A percentile compares a stretch with the other conserved stretches of the same genome.
phyloP scores from a whole-genome alignment of 2,888 invertebrate species.

The Troides helena region DNA sequence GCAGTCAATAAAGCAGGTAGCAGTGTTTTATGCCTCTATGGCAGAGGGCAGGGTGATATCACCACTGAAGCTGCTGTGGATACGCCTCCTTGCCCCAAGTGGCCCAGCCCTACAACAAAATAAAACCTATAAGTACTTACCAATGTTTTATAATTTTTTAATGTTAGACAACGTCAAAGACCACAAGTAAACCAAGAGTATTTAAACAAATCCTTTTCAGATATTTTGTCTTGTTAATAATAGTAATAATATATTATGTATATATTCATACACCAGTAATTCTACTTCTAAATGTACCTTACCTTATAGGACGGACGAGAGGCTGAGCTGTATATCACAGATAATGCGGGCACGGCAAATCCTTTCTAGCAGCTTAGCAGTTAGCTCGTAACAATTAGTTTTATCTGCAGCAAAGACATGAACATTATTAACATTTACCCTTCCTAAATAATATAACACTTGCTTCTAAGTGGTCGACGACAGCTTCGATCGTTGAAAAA shows the following conservation, averaged over 20 bases:
- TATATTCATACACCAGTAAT: too few relatives aligned
- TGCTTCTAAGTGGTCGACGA: neutral
- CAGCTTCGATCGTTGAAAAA: slow-evolving; percentile 30
- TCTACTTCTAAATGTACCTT: slow-evolving; percentile 6
- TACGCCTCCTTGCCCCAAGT: slow-evolving; percentile 84
- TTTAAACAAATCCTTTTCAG: neutral
- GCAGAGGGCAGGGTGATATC: slow-evolving; percentile 78
- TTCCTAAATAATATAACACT: slow-evolving; percentile 5
- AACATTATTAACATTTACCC: slow-evolving; percentile 24
- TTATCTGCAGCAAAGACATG: slow-evolving; percentile 47
- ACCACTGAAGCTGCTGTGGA: slow-evolving; percentile 79
- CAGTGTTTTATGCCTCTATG: slow-evolving; percentile 76
- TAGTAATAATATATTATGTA: too few relatives aligned
- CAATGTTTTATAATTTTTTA: too few relatives aligned
- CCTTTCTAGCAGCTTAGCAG: slow-evolving; percentile 75
- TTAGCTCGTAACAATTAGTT: slow-evolving; percentile 73
- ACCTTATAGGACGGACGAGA: slow-evolving; percentile 81
- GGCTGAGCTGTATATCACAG: slow-evolving; percentile 82
- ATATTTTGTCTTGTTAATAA: neutral
- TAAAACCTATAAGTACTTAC: neutral
- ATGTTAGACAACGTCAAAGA: too few relatives aligned
- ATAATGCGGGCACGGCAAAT: slow-evolving; percentile 80
- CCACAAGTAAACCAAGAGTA: neutral
- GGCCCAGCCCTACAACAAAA: slow-evolving; percentile 80
- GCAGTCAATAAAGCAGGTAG: slow-evolving; percentile 83